Evolutionary conservation across 2,797 vertebrate species (phyloP).

Genomic region (Chromobotia macracanthus): DNA sequence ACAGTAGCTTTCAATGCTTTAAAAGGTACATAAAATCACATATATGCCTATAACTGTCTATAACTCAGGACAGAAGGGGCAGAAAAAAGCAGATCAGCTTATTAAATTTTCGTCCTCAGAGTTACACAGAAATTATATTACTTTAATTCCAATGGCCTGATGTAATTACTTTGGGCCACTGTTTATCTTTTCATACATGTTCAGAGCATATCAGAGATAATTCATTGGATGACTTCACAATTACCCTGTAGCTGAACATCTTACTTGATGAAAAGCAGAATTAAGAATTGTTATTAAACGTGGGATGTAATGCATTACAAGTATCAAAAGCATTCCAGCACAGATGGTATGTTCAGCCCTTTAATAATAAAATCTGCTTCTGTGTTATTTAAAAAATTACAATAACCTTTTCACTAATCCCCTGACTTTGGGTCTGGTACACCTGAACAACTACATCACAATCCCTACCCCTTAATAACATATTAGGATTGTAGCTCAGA

Average conservation of each 20-base stretch:
- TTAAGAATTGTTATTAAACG: constrained; percentile 62
- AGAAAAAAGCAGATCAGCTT: neutral
- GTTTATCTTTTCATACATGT: constrained; percentile 52
- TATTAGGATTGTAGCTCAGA: constrained; percentile 87
- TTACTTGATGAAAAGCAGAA: constrained; percentile 48
- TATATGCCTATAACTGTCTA: neutral
- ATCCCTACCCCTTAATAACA: constrained; percentile 80
- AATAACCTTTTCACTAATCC: constrained; percentile 85
- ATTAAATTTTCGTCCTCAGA: constrained; percentile 36
- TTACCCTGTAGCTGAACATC: constrained; percentile 53
- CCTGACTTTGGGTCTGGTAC: constrained; percentile 84
- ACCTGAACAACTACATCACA: constrained; percentile 81
- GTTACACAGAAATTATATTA: constrained; percentile 43
- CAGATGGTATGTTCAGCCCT: constrained; percentile 78
- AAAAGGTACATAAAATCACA: neutral
- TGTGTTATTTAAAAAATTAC: constrained; percentile 86
- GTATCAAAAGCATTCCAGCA: constrained; percentile 64
- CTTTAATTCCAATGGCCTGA: constrained; percentile 51
- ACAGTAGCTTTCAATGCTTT: constrained; percentile 10
- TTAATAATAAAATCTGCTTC: constrained; percentile 91
- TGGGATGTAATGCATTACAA: constrained; percentile 59
- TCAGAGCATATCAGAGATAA: constrained; percentile 48
- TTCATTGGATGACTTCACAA: constrained; percentile 51
- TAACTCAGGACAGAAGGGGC: neutral
- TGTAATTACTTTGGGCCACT: constrained; percentile 49